phyloP scores from a whole-genome alignment of 2,797 vertebrate species.

The Delichon dasypus region DNA sequence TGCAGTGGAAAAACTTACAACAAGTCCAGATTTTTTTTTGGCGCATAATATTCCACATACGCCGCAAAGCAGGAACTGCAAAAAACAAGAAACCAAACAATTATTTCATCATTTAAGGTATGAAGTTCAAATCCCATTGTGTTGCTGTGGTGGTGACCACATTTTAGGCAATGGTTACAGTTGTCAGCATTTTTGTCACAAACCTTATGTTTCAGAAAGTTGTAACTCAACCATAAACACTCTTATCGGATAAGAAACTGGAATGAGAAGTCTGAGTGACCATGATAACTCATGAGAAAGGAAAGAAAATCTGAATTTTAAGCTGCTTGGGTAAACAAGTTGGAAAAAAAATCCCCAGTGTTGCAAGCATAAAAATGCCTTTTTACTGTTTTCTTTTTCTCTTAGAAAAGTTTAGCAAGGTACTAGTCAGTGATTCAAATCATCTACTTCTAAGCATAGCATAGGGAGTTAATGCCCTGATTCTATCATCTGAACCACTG shows the following conservation, averaged over 20 bases:
- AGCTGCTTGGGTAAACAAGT: not conserved
- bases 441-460: not conserved
- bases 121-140: not conserved
- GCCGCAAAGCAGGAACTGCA: conserved; percentile 94
- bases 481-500: not conserved
- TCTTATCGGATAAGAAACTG: not conserved
- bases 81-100: conserved; percentile 37
- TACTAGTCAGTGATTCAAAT: not conserved
- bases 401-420: not conserved
- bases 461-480: not conserved
- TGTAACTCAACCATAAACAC: not conserved
- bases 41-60: conserved; percentile 95
- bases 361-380: not conserved
- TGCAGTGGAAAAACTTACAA: conserved; percentile 84
- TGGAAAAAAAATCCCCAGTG: not conserved
- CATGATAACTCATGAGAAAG: not conserved
- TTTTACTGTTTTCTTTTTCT: not conserved
- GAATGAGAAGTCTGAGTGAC: not conserved
- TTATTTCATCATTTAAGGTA: conserved; percentile 49
- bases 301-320: not conserved
- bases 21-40: conserved; percentile 94
- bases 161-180: not conserved
- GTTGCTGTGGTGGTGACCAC: not conserved
- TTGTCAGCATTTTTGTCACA: conserved; percentile 17
- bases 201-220: conserved; percentile 13